Evolutionary conservation across 35 echinoderm and acorn worm genomes (phyloP).

Genomic region (Diadema setosum): DNA sequence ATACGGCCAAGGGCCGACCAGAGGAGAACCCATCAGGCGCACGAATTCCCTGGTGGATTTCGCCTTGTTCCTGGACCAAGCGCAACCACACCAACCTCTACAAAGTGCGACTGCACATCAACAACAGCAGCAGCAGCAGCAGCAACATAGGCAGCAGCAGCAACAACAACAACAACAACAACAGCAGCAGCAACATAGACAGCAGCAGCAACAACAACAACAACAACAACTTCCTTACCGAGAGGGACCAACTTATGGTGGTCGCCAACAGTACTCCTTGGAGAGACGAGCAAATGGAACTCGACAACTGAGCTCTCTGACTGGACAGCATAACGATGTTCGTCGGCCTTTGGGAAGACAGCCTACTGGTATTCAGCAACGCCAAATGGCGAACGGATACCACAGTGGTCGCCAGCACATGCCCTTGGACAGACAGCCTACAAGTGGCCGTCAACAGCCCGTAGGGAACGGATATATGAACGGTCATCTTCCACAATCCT

Average conservation of each 20-base stretch:
- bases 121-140: neutral
- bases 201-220: neutral
- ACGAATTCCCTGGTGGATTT: neutral
- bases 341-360: too few relatives aligned
- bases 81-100: neutral
- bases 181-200: neutral
- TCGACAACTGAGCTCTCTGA: too few relatives aligned
- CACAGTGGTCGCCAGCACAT: too few relatives aligned
- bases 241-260: neutral
- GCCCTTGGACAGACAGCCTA: too few relatives aligned
- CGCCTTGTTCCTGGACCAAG: neutral
- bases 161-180: neutral
- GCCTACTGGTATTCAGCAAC: neutral
- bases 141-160: neutral
- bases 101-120: neutral
- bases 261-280: neutral
- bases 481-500: too few relatives aligned
- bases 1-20: neutral
- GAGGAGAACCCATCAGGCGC: neutral
- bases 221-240: neutral
- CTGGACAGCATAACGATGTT: too few relatives aligned
- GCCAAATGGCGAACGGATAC: too few relatives aligned
- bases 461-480: too few relatives aligned
- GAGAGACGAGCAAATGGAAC: neutral
- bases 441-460: too few relatives aligned